Evolutionary conservation across 2,888 invertebrate genomes (phyloP).

Genomic region (Anticlea derivata): DNA sequence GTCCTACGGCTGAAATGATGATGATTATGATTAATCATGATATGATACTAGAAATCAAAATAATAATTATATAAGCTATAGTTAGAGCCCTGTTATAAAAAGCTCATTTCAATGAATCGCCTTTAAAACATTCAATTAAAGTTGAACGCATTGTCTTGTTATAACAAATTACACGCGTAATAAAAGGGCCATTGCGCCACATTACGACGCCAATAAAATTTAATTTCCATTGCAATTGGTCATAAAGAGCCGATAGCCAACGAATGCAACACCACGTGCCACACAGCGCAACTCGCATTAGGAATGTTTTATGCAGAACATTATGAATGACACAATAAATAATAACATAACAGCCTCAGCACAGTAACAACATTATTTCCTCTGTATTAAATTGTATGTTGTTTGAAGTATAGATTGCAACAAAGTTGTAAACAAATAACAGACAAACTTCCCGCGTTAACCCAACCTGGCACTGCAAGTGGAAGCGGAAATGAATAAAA

Average conservation of each 20-base stretch:
- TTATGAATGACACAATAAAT: constrained; percentile 1
- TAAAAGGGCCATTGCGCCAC: constrained; percentile 8
- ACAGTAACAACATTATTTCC: not conserved
- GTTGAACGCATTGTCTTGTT: constrained; percentile 14
- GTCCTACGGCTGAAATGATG: too few species aligned
- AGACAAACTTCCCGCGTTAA: constrained; percentile 14
- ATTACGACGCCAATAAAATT: constrained; percentile 17
- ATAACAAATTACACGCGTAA: constrained; percentile 16
- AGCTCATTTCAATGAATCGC: too few species aligned
- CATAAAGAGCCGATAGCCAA: constrained; percentile 18
- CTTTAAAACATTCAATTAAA: constrained; percentile 15
- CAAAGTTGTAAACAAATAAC: constrained; percentile 11
- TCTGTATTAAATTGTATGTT: not conserved
- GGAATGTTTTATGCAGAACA: constrained; percentile 1
- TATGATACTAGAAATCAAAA: too few species aligned
- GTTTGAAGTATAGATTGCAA: constrained; percentile 1
- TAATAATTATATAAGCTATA: too few species aligned
- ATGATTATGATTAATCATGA: too few species aligned
- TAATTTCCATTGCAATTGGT: constrained; percentile 15
- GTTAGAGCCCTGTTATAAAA: too few species aligned
- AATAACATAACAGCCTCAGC: not conserved
- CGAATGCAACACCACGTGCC: constrained; percentile 14
- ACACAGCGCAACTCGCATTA: constrained; percentile 2
- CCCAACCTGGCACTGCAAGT: constrained; percentile 11
- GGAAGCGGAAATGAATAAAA: constrained; percentile 16